Conservation (phyloP, 2,797 vertebrate genomes). For the Paguma larvata region DNA sequence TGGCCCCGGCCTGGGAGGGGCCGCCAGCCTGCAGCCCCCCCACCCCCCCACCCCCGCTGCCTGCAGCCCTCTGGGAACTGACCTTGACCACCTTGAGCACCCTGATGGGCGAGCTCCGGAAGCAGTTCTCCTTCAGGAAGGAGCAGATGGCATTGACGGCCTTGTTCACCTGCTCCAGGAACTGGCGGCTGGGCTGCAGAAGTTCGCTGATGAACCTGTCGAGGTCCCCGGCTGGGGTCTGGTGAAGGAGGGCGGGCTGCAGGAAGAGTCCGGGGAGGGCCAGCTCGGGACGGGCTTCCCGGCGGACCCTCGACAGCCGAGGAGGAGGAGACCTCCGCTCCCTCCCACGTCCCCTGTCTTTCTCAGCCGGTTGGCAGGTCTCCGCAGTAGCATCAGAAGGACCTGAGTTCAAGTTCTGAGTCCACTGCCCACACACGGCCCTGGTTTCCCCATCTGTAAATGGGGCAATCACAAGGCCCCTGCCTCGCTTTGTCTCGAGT, state of each 20-base stretch:
- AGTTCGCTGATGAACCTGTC: constrained; percentile 72
- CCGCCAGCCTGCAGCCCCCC: background rate
- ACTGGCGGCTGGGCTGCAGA: constrained; percentile 73
- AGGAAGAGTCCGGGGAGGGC: background rate
- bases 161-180: constrained; percentile 62
- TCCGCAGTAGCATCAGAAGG: background rate
- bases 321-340: background rate
- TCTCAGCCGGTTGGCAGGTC: background rate
- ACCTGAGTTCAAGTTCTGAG: background rate
- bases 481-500: background rate
- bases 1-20: fast-evolving
- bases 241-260: constrained; percentile 66
- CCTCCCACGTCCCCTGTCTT: background rate
- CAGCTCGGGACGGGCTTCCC: background rate
- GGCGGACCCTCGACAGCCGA: fast-evolving
- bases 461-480: background rate
- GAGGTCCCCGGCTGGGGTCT: constrained; percentile 66
- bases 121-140: constrained; percentile 75
- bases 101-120: constrained; percentile 68
- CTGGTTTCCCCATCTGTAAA: background rate
- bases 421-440: background rate
- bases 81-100: constrained; percentile 80
- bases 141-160: constrained; percentile 69
- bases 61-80: background rate
- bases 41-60: no score